Base-by-base conservation (phyloP, 2,113 vertebrate species). In the Paradisaea rubra region DNA sequence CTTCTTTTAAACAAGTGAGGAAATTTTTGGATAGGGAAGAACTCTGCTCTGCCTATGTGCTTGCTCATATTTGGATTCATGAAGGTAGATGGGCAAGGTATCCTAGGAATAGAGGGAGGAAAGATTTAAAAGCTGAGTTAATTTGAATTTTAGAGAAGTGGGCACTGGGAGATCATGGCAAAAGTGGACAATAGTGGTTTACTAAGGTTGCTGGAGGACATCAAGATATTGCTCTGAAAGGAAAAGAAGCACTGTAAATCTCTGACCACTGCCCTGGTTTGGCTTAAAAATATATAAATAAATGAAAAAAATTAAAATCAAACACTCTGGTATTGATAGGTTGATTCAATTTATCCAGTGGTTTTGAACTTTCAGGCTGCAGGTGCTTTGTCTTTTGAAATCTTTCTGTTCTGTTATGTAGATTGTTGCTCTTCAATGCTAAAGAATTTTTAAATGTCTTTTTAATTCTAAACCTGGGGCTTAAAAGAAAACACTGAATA, bases 271-370 rank as follows among this genome's bases (percentile, higher is more conserved):
- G 14, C 17, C 8, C 21, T 71, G 2, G 1, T 71, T 74, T 78
- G 45, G 3, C 35, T 81, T 81, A 33, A 87, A 78, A 70, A 35
- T 14, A 41, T 39, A 28, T 15, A 44, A 50, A 37, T 63, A 13
- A 65, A 80, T 49, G 0, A 1, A 41, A 60, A 68, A 53, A 64
- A 44, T 24, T 23, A 22, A 41, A 39, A 19, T 2, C 1, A 10
- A 70, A 35, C 2, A 3, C 2, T 2, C 4, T 18, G 6, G 1
- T 35, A 35, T 24, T 15, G 3, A 53, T 28, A 42, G 7, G 3
- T 47, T 56, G 30, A 49, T 85, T 71, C 17, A 56, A 37, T 87
- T 79, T 69, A 37, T 87, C 15, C n/a, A n/a, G 4, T 25, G 4
- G 4, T 33, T 81, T 94, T 91, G 41, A 86, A 63, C 11, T 47